Evolutionary conservation across 2,888 invertebrate genomes (phyloP), one percentile per base, ranked within the genome.

Genomic region (Drosophila vallismaia): DNA sequence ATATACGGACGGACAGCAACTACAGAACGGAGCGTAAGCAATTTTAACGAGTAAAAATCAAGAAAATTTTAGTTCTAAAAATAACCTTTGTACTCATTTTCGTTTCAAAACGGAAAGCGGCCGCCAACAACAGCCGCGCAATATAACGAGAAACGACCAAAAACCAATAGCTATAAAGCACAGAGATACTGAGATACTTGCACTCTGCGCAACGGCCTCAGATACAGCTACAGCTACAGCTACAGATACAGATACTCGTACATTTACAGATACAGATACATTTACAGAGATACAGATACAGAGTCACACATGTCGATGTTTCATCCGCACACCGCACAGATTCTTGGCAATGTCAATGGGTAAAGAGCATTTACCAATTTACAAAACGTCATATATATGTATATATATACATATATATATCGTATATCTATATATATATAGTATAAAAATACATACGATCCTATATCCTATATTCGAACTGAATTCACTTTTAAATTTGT

Each of bases 21-120:
- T 73, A 58, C 85, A 74, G 54, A 78, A 81, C 85, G 79, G 62
- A 82, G 79, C 82, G 79, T 82, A 85, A 81, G 77, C 75, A 87
- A 83, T 86, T 76, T 88, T 83, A 83, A 80, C 88, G 78, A 86
- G 86, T 86, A 88, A 88, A 72, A 28, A 71, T 82, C 82, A 79
- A 80, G 80, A 83, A 86, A 79, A 80, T 83, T 77, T 80, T 77
- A 76, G 73, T 82, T 89, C 88, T 88, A 88, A 78, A 88, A 88
- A 88, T 88, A 88, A 88, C 88, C 67, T 68, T 73, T 83, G 83
- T 83, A 83, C 83, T 82, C 87, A 88, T 88, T 88, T 86, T 75
- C 68, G 56, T 75, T 77, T 79, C 64, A 79, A 81, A 81, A 78
- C 69, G 51, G 71, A 74, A 62, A 48, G 85, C 76, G 55, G 73